phyloP scores from a whole-genome alignment of 2,888 invertebrate species.

The Sussaba pulchella region DNA sequence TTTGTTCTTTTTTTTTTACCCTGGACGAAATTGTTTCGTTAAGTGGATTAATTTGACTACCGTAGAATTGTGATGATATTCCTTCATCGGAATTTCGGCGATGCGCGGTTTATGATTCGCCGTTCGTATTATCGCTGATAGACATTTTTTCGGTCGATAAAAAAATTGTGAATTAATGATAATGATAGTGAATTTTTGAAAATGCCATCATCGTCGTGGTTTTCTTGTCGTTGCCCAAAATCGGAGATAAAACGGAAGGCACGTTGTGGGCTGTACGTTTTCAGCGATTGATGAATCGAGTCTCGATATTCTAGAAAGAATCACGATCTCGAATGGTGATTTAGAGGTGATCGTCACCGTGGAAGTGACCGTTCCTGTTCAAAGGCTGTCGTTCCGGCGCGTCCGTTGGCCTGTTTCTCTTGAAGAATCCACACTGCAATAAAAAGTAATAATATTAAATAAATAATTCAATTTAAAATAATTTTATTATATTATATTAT shows the following conservation, averaged over 20 bases:
- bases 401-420: slow-evolving; percentile 93
- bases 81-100: slow-evolving; percentile 12
- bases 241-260: slow-evolving; percentile 62
- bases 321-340: background rate
- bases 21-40: slow-evolving; percentile 13
- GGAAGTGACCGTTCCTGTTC: slow-evolving; percentile 89
- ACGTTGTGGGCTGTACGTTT: slow-evolving; percentile 54
- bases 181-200: too few relatives aligned
- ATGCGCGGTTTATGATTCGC: slow-evolving; percentile 19
- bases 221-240: slow-evolving; percentile 26
- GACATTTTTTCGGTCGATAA: slow-evolving; percentile 25
- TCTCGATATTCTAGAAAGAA: slow-evolving; percentile 3
- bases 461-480: too few relatives aligned
- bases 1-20: slow-evolving; percentile 22
- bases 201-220: slow-evolving; percentile 25
- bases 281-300: slow-evolving; percentile 37
- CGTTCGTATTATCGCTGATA: slow-evolving; percentile 25
- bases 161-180: too few relatives aligned
- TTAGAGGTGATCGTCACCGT: slow-evolving; percentile 76
- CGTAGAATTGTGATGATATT: slow-evolving; percentile 45
- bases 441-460: slow-evolving; percentile 53
- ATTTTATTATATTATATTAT: too few relatives aligned
- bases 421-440: slow-evolving; percentile 96
- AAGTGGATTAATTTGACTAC: slow-evolving; percentile 37
- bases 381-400: slow-evolving; percentile 94